Percentiles rank a stretch among this genome's conserved stretches.
phyloP scores from a whole-genome alignment of 1,140 invertebrate species.

The Neodiprion pinetum region DNA sequence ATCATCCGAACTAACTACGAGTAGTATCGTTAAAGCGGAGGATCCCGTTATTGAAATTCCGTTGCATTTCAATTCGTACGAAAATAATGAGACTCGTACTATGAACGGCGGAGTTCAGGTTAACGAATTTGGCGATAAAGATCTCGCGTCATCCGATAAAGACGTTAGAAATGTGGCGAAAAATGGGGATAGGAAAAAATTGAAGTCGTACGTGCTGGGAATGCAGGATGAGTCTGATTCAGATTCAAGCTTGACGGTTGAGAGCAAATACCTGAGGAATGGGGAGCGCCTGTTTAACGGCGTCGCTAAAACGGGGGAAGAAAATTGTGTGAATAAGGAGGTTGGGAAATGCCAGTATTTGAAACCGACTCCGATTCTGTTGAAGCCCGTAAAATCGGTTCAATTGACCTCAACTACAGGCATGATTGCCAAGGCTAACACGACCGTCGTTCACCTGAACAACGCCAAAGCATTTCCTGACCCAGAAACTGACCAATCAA shows the following conservation, averaged over 20 bases:
- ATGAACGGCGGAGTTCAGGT: conserved; percentile 17
- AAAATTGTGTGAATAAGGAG: not conserved
- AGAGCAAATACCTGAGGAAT: conserved; percentile 47
- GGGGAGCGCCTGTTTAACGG: conserved; percentile 54
- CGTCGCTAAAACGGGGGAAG: not conserved
- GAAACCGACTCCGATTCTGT: not conserved
- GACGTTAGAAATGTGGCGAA: not conserved
- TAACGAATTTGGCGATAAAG: conserved; percentile 12
- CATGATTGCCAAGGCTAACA: conserved; percentile 25
- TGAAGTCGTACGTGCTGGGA: conserved; percentile 55
- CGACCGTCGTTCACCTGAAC: conserved; percentile 39
- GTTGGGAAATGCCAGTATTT: not conserved
- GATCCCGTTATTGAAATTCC: not conserved
- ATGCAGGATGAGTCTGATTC: conserved; percentile 43
- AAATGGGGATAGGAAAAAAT: not conserved
- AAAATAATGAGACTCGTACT: not conserved
- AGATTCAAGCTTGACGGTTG: conserved; percentile 41
- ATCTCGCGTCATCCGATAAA: not conserved
- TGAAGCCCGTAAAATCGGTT: not conserved
- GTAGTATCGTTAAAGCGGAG: conserved; percentile 13
- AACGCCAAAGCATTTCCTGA: conserved; percentile 22
- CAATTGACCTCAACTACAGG: not conserved
- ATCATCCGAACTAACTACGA: conserved; percentile 24
- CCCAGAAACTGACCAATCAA: not conserved
- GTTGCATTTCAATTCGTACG: conserved; percentile 1